phyloP scores from a whole-genome alignment of 2,888 invertebrate species.

The Endotricha flammealis region DNA sequence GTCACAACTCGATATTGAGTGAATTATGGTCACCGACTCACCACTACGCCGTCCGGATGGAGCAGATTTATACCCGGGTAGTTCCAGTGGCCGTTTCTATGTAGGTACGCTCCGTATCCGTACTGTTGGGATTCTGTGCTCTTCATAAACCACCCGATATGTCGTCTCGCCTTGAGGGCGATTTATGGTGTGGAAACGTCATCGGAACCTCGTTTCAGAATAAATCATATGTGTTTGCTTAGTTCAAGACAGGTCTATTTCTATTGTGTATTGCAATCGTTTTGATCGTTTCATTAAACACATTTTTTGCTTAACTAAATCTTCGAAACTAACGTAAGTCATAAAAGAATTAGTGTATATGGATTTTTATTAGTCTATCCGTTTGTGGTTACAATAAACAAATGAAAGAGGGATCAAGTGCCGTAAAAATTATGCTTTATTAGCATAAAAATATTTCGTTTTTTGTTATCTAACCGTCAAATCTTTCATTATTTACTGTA shows the following conservation, averaged over 20 bases:
- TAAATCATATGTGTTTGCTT: slow-evolving; percentile 72
- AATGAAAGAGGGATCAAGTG: no score
- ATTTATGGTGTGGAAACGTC: slow-evolving; percentile 77
- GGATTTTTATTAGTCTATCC: no score
- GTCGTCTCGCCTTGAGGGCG: slow-evolving; percentile 69
- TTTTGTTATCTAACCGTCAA: no score
- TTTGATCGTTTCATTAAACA: no score
- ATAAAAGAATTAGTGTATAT: no score
- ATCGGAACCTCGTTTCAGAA: slow-evolving; percentile 61
- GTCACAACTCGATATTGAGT: slow-evolving; percentile 78
- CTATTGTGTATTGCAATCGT: slow-evolving; percentile 28
- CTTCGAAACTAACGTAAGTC: no score
- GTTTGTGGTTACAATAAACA: no score
- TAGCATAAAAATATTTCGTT: no score
- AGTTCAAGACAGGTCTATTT: slow-evolving; percentile 58
- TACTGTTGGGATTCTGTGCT: slow-evolving; percentile 59
- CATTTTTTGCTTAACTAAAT: no score
- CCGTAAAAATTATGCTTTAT: no score
- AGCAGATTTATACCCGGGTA: slow-evolving; percentile 40
- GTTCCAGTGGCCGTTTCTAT: slow-evolving; percentile 15
- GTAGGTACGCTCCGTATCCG: slow-evolving; percentile 38
- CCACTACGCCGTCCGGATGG: slow-evolving; percentile 73
- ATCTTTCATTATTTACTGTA: no score
- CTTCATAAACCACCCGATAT: slow-evolving; percentile 71
- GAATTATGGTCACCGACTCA: slow-evolving; percentile 76